phyloP scores from a whole-genome alignment of 1,140 invertebrate genomes.

The Drosophila tsacasi region DNA sequence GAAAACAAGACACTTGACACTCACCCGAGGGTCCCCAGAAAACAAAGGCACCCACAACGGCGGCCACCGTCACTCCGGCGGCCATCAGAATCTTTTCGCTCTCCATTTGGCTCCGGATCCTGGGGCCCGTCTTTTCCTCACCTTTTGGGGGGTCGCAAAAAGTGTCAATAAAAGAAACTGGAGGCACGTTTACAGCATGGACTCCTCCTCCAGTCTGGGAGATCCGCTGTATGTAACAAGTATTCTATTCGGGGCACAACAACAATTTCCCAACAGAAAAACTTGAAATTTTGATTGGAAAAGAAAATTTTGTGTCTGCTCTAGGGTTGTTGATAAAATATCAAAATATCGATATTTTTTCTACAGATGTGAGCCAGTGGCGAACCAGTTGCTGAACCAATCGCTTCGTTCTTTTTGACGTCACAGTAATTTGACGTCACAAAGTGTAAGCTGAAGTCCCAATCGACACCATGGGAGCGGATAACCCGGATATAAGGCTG shows the following conservation, averaged over 20 bases:
- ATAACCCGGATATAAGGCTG: too few species aligned
- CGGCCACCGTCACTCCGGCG: slow-evolving; percentile 90
- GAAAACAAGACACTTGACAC: not conserved
- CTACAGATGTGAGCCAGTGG: too few species aligned
- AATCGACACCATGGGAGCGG: too few species aligned
- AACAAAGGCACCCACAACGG: slow-evolving; percentile 91
- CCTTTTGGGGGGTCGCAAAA: not conserved
- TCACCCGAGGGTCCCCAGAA: slow-evolving; percentile 90
- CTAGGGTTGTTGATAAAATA: too few species aligned
- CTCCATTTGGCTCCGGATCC: slow-evolving; percentile 64
- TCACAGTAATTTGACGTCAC: too few species aligned
- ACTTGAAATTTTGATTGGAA: slow-evolving; percentile 7
- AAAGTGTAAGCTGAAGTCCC: too few species aligned
- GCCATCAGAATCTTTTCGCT: slow-evolving; percentile 86
- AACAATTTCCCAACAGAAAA: not conserved
- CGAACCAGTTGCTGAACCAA: too few species aligned
- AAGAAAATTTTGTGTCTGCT: slow-evolving; percentile 30
- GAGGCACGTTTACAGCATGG: slow-evolving; percentile 18
- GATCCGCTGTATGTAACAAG: not conserved
- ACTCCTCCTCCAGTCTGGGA: slow-evolving; percentile 7
- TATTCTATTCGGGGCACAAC: not conserved
- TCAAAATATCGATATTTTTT: too few species aligned
- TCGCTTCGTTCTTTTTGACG: too few species aligned
- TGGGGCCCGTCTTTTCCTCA: not conserved
- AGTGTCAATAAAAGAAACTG: not conserved